These are phyloP conservation scores for Turdus rufiventris DNA, from an alignment of 2,113 vertebrate genomes.

Conservation along the genomic window DNA sequence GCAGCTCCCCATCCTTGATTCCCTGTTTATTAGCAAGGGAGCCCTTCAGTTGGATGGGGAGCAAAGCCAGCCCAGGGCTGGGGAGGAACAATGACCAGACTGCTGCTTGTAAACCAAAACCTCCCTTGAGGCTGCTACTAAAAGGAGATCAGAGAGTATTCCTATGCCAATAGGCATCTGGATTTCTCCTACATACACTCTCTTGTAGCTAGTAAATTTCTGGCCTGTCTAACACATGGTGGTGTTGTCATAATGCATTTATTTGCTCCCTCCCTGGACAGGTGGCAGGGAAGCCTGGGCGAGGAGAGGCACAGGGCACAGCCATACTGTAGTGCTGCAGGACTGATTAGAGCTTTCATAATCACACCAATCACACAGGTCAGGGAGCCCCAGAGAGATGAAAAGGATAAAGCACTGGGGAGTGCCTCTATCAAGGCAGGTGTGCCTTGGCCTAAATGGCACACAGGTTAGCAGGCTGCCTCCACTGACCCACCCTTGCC, in stretches of 20 bases:
- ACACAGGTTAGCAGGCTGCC: neutral
- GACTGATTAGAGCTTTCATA: neutral
- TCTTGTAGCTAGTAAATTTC: neutral
- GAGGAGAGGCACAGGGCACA: neutral
- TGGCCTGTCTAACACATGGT: neutral
- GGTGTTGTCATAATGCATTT: neutral
- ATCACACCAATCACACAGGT: neutral
- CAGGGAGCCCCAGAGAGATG: neutral
- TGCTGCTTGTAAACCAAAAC: constrained; percentile 29
- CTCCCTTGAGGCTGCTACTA: neutral
- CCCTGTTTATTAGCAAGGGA: neutral
- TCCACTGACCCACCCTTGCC: neutral
- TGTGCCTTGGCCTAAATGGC: neutral
- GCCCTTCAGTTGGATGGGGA: neutral
- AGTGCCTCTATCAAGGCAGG: neutral
- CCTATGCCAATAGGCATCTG: neutral
- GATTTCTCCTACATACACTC: neutral
- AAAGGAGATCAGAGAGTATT: constrained; percentile 28
- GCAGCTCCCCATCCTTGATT: neutral
- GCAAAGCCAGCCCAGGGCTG: neutral
- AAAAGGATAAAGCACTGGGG: neutral
- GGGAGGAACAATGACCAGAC: neutral
- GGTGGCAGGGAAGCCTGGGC: neutral
- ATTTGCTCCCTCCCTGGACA: neutral
- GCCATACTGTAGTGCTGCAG: neutral